phyloP scores from a whole-genome alignment of 2,888 invertebrate genomes.

The Acleris holmiana region DNA sequence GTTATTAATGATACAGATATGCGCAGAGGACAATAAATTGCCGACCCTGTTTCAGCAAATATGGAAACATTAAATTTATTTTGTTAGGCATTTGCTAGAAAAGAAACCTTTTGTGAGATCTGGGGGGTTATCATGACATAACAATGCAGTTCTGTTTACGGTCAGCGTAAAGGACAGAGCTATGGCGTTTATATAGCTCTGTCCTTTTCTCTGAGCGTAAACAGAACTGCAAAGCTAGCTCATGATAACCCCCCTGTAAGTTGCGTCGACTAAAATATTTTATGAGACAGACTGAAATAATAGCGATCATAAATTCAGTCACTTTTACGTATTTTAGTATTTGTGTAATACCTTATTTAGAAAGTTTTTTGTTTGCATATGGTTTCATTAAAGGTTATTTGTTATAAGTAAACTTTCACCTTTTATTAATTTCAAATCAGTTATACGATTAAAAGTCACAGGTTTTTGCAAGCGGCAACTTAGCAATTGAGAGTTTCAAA shows the following conservation, averaged over 20 bases:
- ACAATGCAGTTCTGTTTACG: too few species aligned
- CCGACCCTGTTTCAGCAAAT: conserved; percentile 24
- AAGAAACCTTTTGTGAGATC: not conserved
- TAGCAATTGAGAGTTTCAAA: conserved; percentile 77
- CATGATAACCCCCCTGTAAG: too few species aligned
- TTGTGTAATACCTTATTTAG: not conserved
- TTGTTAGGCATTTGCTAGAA: not conserved
- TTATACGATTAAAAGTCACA: conserved; percentile 42
- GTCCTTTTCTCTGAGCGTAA: too few species aligned
- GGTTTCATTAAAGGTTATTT: not conserved
- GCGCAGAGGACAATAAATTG: conserved; percentile 34
- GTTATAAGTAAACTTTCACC: conserved; percentile 1
- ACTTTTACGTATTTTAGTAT: not conserved
- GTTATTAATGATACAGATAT: conserved; percentile 54
- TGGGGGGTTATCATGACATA: too few species aligned
- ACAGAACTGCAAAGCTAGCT: too few species aligned
- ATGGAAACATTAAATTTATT: conserved; percentile 5
- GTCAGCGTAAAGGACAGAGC: too few species aligned
- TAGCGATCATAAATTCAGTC: too few species aligned
- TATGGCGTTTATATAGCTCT: too few species aligned
- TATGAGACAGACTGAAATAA: conserved; percentile 4
- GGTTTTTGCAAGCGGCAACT: conserved; percentile 63
- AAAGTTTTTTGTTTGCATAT: conserved; percentile 6
- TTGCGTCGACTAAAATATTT: not conserved
- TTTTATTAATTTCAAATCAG: conserved; percentile 41